Evolutionary conservation across 2,797 vertebrate genomes (phyloP).

Genomic region (Synaphobranchus kaupii): DNA sequence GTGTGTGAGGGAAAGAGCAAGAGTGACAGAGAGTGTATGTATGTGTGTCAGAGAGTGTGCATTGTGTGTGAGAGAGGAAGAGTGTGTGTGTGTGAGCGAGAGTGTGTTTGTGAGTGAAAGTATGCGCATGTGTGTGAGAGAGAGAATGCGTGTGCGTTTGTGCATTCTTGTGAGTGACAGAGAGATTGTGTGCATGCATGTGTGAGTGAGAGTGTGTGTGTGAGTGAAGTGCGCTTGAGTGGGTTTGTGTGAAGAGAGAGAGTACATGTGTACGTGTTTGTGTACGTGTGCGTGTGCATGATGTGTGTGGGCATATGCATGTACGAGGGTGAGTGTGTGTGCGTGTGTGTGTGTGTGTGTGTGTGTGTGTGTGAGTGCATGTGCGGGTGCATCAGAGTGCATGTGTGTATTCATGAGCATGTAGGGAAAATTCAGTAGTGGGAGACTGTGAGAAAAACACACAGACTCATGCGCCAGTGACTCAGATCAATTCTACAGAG

Average conservation of each 20-base stretch:
- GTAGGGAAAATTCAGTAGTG: constrained; percentile 41
- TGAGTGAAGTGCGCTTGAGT: no score
- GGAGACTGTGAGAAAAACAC: constrained; percentile 83
- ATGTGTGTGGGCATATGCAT: background rate
- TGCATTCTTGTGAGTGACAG: no score
- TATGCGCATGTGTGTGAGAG: background rate
- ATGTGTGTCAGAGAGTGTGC: background rate
- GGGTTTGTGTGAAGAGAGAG: no score
- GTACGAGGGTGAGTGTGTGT: background rate
- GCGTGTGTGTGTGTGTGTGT: constrained; percentile 1
- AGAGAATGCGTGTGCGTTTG: no score
- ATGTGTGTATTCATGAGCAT: constrained; percentile 15
- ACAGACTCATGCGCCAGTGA: constrained; percentile 79
- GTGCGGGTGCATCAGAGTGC: constrained; percentile 18
- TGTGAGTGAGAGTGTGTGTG: no score
- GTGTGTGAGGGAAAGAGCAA: background rate
- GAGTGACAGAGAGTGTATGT: background rate
- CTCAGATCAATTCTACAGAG: constrained; percentile 85
- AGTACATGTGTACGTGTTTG: background rate
- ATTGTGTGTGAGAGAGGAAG: background rate
- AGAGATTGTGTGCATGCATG: no score
- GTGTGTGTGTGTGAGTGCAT: background rate
- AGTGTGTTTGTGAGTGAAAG: no score
- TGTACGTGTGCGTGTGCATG: background rate
- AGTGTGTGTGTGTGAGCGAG: no score